phyloP scores from a whole-genome alignment of 2,113 vertebrate species.

The Bombycilla garrulus region DNA sequence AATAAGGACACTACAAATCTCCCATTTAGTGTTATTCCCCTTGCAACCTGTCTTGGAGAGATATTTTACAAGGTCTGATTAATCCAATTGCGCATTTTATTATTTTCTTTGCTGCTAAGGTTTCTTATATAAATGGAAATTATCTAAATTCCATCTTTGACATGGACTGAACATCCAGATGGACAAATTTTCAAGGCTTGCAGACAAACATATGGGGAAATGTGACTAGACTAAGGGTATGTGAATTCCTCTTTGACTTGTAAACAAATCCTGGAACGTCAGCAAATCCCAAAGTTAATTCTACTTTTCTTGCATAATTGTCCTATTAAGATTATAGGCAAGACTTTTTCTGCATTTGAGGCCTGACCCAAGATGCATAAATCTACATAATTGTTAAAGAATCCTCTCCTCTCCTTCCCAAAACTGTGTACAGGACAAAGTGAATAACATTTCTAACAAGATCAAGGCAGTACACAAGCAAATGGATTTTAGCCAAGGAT shows the following conservation, averaged over 20 bases:
- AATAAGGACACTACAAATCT: neutral
- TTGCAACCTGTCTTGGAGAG: neutral
- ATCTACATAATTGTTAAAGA: neutral
- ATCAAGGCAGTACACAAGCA: neutral
- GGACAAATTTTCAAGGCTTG: neutral
- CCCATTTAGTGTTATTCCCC: neutral
- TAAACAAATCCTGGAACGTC: neutral
- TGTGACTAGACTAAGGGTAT: rapidly evolving
- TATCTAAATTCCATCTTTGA: neutral
- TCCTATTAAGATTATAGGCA: neutral
- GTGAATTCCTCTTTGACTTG: neutral
- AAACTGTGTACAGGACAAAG: neutral
- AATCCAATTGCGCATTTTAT: neutral
- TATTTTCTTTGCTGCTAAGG: neutral
- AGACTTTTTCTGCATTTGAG: neutral
- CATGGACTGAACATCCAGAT: neutral
- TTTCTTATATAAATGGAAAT: neutral
- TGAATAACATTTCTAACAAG: neutral
- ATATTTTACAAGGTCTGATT: neutral
- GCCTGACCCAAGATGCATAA: neutral
- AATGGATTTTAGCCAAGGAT: neutral
- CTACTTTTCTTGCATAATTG: neutral
- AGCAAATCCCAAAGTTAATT: neutral
- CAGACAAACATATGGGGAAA: neutral
- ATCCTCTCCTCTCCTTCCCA: neutral